Base-by-base conservation (phyloP, 2,797 vertebrate genomes). In the Epinephelus coioides region DNA sequence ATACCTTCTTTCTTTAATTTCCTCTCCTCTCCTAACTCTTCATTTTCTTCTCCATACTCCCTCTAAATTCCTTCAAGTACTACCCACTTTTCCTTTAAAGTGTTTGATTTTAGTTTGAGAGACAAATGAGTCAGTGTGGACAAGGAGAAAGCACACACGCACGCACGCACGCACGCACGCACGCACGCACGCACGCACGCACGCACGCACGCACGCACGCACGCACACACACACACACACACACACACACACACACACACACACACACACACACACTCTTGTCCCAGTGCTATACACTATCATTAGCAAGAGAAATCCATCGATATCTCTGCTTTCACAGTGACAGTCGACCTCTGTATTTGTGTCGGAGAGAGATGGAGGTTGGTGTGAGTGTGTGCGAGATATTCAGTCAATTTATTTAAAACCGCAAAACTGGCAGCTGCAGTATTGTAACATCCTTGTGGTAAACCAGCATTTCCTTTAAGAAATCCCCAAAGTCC, bases 241-340 rank as follows among this genome's bases (percentile, higher is more conserved):
- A 25, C 25, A 25, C 25, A 63, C 23, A 38, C n/a, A 1, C 51
- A 50, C 54, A 62, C 25, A 49, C 44, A 64, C n/a, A 27, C 14
- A 59, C n/a, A 54, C 50, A 43, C 63, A 53, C n/a, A 67, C 50
- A 23, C 57, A 34, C 65, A 30, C 53, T 19, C 56, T 11, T 17
- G 17, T 25, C 23, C n/a, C 10, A 51, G 23, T 27, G 59, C 15
- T 6, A 67, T 30, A 60, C 10, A 18, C 44, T 54, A 60, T 49
- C 55, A 60, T 76, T 30, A 81, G 53, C 6, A 23, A n/a, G 40
- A 47, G 25, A 44, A 71, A 61, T 27, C 54, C 60, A 65, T 75
- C 38, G 34, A 65, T 60, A 25, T 23, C 62, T 44, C 27, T 7
- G 47, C 1, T 47, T 55, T 25, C 13, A 21, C 49, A 62, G 56